Conservation (phyloP, 2,113 vertebrate species). For the Formicarius rufipectus region DNA sequence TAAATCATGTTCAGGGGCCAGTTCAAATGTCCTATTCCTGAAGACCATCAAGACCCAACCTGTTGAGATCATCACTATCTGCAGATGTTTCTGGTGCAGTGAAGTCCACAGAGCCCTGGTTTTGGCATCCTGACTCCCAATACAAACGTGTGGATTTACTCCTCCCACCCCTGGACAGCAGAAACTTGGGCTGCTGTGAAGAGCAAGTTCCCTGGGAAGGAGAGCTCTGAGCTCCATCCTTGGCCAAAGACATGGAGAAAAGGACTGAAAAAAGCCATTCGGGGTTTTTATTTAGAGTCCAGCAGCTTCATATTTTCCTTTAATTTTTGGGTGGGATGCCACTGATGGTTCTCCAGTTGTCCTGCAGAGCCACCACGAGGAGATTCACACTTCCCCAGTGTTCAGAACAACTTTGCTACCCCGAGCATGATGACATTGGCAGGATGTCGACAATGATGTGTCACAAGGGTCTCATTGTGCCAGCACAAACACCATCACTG, state of each 20-base stretch:
- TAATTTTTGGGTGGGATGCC: background rate
- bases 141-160: background rate
- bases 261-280: background rate
- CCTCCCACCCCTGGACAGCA: background rate
- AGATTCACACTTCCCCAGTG: background rate
- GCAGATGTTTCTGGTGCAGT: background rate
- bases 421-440: accelerated
- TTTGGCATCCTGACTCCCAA: background rate
- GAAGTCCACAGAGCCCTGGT: background rate
- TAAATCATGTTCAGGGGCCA: background rate
- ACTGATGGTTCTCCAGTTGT: background rate
- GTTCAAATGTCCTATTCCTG: background rate
- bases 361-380: accelerated
- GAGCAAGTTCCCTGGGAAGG: background rate
- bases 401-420: background rate
- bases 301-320: background rate
- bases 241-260: background rate
- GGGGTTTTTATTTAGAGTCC: background rate
- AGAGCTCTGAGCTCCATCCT: background rate
- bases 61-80: background rate
- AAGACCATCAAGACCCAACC: background rate
- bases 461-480: background rate
- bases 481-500: too few relatives aligned
- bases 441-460: accelerated
- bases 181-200: background rate